These are phyloP conservation scores for Pterois miles DNA, from an alignment of 2,797 vertebrate species.

Conservation along the genomic window DNA sequence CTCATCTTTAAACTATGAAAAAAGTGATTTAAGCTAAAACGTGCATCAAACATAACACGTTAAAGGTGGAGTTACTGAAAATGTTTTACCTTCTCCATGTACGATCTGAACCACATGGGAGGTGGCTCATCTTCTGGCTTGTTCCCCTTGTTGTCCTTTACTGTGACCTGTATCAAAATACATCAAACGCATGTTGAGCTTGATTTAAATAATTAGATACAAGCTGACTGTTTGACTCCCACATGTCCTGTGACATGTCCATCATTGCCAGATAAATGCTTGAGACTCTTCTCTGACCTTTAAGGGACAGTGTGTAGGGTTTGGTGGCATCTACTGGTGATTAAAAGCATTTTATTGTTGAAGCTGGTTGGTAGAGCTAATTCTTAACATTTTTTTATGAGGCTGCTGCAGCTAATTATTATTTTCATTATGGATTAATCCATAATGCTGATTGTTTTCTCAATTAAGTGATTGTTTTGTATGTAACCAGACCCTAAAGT, in stretches of 20 bases:
- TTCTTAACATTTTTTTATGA: no score
- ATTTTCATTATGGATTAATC: no score
- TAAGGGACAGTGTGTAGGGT: neutral
- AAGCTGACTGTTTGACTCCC: fast-evolving
- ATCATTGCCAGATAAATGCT: neutral
- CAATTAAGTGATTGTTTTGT: no score
- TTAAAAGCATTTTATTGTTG: no score
- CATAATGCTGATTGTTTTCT: no score
- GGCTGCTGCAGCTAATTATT: no score
- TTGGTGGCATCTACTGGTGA: no score
- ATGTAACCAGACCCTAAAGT: no score
- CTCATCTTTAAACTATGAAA: conserved; percentile 92
- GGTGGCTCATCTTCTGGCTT: conserved; percentile 86
- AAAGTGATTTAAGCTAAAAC: neutral
- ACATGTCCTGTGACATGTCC: neutral
- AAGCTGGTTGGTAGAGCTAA: no score
- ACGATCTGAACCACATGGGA: conserved; percentile 95
- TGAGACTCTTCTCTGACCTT: neutral
- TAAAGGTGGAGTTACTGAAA: neutral
- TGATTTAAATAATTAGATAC: neutral
- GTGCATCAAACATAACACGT: neutral
- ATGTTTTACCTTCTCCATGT: conserved; percentile 90
- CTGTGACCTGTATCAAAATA: conserved; percentile 65
- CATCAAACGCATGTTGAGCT: neutral
- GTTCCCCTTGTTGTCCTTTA: conserved; percentile 81